These are phyloP conservation scores for Diplazon laetatorius DNA, from an alignment of 2,888 invertebrate genomes.

Conservation along the genomic window DNA sequence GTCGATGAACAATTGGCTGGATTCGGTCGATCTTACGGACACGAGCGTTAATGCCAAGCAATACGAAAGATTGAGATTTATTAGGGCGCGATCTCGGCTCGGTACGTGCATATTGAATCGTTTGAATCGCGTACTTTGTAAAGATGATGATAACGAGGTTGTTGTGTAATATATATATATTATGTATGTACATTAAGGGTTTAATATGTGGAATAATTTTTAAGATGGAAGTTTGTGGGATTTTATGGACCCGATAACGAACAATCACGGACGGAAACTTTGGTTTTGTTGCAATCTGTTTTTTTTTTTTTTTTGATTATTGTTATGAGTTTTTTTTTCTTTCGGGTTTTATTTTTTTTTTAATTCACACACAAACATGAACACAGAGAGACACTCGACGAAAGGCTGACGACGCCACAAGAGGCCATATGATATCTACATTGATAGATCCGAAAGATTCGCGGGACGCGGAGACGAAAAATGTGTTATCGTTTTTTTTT, in stretches of 20 bases:
- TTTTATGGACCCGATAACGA: too few species aligned
- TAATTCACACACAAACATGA: not conserved
- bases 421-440: constrained; percentile 73
- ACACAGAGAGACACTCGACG: constrained; percentile 27
- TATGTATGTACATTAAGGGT: constrained; percentile 14
- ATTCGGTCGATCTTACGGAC: not conserved
- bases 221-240: too few species aligned
- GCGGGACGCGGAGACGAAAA: not conserved
- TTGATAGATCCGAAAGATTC: constrained; percentile 44
- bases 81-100: constrained; percentile 60
- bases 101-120: constrained; percentile 60
- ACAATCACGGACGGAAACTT: too few species aligned
- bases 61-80: constrained; percentile 62
- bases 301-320: constrained; percentile 9
- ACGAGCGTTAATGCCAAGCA: constrained; percentile 51
- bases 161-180: constrained; percentile 53
- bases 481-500: too few species aligned
- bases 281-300: not conserved
- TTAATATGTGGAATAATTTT: not conserved
- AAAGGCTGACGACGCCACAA: constrained; percentile 75
- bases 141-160: constrained; percentile 54
- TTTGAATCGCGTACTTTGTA: constrained; percentile 59
- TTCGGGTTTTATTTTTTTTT: too few species aligned
- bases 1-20: constrained; percentile 17
- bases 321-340: not conserved